Base-by-base conservation (phyloP, 2,888 invertebrate genomes). In the Therioaphis trifolii region DNA sequence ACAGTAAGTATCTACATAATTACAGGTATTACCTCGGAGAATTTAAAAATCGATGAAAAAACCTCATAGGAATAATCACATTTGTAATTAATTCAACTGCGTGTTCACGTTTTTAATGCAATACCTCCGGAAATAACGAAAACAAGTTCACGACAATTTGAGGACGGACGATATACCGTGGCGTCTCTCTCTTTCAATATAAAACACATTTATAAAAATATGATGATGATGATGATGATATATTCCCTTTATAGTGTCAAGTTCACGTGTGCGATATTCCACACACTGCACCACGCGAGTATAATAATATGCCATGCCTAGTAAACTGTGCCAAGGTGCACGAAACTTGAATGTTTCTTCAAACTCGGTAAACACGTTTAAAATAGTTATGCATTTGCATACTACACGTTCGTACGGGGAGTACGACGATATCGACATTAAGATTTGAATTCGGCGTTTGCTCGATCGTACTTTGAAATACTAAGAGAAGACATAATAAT, bases 291-390 rank as follows among this genome's bases (percentile, higher is more conserved):
- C n/a, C 18, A 7, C 63, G 21, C 18, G 9, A 46, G 49, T 14
- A 49, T 72, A 46, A 18, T 68, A 35, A n/a, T 29, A 52, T 29
- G n/a, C 52, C n/a, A 29, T 72, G 7, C 52, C 61, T 5, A 12
- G 9, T 43, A 58, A 80, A 80, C 69, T 71, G n/a, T 80, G 79
- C 79, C 79, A 80, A 80, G 79, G 79, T 80, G 79, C 35, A n/a
- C 43, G 18, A 61, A 76, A 66, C 76, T 49, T n/a, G 76, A 77
- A 77, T 77, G 11, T 40, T 58, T 75, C 24, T 40, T 18, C 58
- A 43, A 75, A 40, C 61, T 75, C 61, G 75, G 43, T 61, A 61
- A 61, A 75, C 75, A 43, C 58, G 75, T 61, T 75, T 61, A 75
- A 24, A 24, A 72, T 72, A 24, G 14, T 40, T 5, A 35, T 35